Conservation (phyloP, 2,797 vertebrate species). For the Pantherophis alleghaniensis region DNA sequence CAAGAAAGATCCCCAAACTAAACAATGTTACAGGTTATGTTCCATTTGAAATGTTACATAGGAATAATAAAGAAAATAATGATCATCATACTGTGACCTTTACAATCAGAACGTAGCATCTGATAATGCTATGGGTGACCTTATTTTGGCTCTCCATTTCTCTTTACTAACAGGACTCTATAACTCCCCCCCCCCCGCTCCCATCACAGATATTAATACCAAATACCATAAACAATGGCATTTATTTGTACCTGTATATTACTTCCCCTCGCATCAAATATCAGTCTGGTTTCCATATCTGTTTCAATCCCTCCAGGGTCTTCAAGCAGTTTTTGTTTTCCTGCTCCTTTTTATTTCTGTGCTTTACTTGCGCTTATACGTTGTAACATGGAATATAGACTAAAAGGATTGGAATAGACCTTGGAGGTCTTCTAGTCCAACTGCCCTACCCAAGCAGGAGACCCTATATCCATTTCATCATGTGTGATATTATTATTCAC, state of each 20-base stretch:
- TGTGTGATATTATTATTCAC: neutral
- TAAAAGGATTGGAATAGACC: neutral
- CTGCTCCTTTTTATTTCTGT: neutral
- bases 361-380: neutral
- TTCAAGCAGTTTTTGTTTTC: neutral
- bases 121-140: neutral
- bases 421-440: neutral
- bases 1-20: neutral
- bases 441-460: neutral
- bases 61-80: neutral
- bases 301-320: neutral
- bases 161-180: neutral
- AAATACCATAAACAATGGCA: neutral
- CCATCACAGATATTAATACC: neutral
- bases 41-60: neutral
- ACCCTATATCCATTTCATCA: neutral
- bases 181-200: neutral
- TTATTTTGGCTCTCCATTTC: neutral
- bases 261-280: neutral
- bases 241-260: neutral
- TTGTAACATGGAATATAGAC: neutral
- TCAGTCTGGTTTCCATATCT: neutral
- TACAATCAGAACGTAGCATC: neutral
- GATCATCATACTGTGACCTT: neutral
- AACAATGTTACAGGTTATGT: neutral